Conservation (phyloP, 2,113 vertebrate genomes). For the Eudyptes chrysolophus region DNA sequence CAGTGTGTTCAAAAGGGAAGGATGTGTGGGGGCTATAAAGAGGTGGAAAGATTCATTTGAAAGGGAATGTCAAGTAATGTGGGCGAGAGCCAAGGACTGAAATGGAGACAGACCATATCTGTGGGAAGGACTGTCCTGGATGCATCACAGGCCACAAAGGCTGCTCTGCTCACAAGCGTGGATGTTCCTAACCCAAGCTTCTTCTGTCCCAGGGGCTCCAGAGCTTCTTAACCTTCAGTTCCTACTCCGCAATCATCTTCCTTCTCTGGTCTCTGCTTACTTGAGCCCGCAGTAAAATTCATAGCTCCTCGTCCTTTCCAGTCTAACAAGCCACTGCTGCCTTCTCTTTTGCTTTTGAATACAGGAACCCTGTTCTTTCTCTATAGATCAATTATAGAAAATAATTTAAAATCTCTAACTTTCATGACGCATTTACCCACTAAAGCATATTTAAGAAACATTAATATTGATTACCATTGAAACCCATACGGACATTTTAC, state of each 20-base stretch:
- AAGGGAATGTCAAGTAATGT: background rate
- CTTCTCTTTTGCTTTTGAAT: background rate
- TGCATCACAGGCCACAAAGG: background rate
- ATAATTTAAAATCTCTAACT: background rate
- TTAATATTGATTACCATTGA: background rate
- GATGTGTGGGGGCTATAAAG: background rate
- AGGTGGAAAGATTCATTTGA: background rate
- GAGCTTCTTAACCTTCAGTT: background rate
- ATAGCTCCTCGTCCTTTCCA: background rate
- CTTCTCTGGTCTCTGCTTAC: background rate
- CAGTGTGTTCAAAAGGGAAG: background rate
- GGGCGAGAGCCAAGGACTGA: background rate
- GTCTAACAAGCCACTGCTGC: background rate
- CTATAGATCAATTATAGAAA: background rate
- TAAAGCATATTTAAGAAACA: background rate
- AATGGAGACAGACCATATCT: background rate
- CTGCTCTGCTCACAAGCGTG: background rate
- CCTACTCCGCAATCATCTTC: background rate
- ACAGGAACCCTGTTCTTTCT: background rate
- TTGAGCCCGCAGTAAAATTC: background rate
- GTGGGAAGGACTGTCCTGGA: rapidly evolving
- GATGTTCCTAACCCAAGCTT: background rate
- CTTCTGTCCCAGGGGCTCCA: background rate
- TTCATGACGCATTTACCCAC: background rate
- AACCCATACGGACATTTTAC: background rate